Evolutionary conservation across 1,140 invertebrate species (phyloP), one percentile per base, ranked within the genome.

Genomic region (Polypedilum pembai): DNA sequence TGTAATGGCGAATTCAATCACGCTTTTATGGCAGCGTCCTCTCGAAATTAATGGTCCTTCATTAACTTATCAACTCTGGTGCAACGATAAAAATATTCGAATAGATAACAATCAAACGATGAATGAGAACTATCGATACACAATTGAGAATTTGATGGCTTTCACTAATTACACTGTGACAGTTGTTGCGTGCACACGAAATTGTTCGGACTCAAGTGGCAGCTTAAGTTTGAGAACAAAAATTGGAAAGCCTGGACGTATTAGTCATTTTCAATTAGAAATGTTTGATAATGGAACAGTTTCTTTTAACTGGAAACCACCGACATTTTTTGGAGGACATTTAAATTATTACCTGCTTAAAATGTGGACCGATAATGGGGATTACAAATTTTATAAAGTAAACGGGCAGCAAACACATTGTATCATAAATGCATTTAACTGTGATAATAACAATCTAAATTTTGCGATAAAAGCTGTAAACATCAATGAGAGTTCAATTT

Each of bases 31-130:
- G 92, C 80, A 86, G 74, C 83, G 86, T 8, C 93, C 93, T 0
- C 10, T 77, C 3, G 83, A 85, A 18, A 85, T 87, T 76, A 95
- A 95, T 84, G 94, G 94, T 1, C 84, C 87, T 10, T 84, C 95
- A 41, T 83, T 85, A 8, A 86, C 88, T 75, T 95, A 94, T 80
- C 81, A 86, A 18, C 85, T 95, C 33, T 79, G 81, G 56, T 88
- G 86, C 69, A 79, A 81, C 77, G 75, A 40, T 18, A 76, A 40
- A 65, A 74, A 74, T 24, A 76, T 76, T n/a, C 77, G 80, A 75
- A 77, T 80, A 74, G 76, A 80, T 76, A 77, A 78, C 72, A 76
- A 79, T 73, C 78, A 76, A 41, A 45, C 45, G 40, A 77, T 75
- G 45, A 69, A 69, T 20, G 65, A 20, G 7, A 69, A 5, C 5